These are phyloP conservation scores for Medauroidea extradentata DNA, from an alignment of 1,140 invertebrate genomes.

Conservation along the genomic window DNA sequence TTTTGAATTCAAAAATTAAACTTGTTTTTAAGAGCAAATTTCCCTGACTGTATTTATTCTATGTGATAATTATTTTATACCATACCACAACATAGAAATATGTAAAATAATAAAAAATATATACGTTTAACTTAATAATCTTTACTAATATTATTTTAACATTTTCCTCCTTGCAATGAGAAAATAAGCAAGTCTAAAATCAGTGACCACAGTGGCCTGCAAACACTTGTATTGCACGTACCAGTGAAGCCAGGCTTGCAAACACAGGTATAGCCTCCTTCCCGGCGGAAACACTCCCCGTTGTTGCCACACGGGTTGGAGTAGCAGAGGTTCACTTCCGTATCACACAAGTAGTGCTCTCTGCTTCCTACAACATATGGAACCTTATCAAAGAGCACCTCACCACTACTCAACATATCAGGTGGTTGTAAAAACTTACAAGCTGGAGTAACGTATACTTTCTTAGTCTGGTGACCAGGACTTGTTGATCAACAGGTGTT, in stretches of 20 bases:
- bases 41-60: neutral
- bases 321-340: constrained; percentile 96
- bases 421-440: too few species aligned
- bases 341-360: constrained; percentile 92
- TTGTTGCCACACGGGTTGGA: constrained; percentile 90
- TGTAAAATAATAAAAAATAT: neutral
- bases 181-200: too few species aligned
- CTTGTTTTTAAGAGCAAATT: too few species aligned
- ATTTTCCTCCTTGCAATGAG: too few species aligned
- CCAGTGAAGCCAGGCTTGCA: constrained; percentile 77
- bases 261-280: constrained; percentile 89
- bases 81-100: neutral
- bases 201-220: too few species aligned
- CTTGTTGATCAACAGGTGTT: too few species aligned
- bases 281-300: constrained; percentile 79
- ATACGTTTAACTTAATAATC: neutral
- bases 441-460: too few species aligned
- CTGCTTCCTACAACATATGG: constrained; percentile 58
- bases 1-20: too few species aligned
- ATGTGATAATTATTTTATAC: neutral
- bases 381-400: constrained; percentile 7
- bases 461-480: too few species aligned
- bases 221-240: too few species aligned
- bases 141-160: too few species aligned
- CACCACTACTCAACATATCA: constrained; percentile 2